These are phyloP conservation scores for Brachystomella parvula DNA, from an alignment of 1,140 invertebrate genomes.

Conservation along the genomic window DNA sequence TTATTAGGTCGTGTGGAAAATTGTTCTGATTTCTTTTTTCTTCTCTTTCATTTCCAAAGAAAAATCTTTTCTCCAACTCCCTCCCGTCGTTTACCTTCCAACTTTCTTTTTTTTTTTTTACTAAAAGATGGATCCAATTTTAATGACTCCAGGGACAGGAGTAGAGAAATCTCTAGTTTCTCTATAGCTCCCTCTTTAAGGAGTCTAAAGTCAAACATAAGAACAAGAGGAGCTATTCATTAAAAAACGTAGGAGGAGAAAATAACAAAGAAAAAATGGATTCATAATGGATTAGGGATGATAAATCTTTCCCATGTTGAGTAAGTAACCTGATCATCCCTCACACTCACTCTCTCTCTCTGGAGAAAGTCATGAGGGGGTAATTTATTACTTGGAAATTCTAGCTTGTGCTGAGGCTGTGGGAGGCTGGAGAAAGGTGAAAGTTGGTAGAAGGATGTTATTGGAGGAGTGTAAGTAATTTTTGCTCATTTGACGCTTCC, in stretches of 20 bases:
- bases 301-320: conserved; percentile 2
- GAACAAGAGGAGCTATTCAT: conserved; percentile 9
- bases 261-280: conserved; percentile 4
- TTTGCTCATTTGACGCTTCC: conserved; percentile 32
- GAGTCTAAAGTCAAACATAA: conserved; percentile 5
- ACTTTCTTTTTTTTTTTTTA: background rate
- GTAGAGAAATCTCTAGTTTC: too few species aligned
- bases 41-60: too few species aligned
- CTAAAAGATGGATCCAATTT: conserved; percentile 6
- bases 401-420: background rate
- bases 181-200: background rate
- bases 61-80: too few species aligned
- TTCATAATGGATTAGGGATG: conserved; percentile 8
- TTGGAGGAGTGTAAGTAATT: conserved; percentile 31
- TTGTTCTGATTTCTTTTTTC: background rate
- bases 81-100: too few species aligned
- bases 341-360: too few species aligned
- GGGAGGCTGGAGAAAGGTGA: background rate
- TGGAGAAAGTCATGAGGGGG: conserved; percentile 4
- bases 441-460: background rate
- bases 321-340: conserved; percentile 10
- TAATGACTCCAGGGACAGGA: conserved; percentile 6
- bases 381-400: conserved; percentile 6
- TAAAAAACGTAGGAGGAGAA: background rate
- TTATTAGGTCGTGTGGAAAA: background rate